These are phyloP conservation scores for Drosophila mayri DNA, from an alignment of 1,140 invertebrate genomes.

Conservation along the genomic window DNA sequence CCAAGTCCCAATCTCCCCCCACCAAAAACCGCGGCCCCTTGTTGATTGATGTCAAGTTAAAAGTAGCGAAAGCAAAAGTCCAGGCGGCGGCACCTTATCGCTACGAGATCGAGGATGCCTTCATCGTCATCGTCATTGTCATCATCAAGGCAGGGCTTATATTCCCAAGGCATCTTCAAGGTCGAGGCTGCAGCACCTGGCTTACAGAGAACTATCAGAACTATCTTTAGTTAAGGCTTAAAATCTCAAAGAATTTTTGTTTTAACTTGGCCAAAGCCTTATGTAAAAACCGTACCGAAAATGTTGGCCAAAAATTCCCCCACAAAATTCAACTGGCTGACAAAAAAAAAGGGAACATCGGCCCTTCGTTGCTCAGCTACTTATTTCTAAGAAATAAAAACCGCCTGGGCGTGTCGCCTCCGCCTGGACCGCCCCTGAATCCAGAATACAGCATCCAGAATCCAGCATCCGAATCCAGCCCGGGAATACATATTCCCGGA, in stretches of 20 bases:
- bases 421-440: constrained; percentile 63
- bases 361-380: constrained; percentile 50
- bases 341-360: constrained; percentile 31
- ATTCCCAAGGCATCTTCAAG: constrained; percentile 32
- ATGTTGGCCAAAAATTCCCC: neutral
- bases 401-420: constrained; percentile 74
- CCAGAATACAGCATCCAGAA: constrained; percentile 12
- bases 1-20: neutral
- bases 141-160: constrained; percentile 4
- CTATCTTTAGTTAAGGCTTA: neutral
- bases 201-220: neutral
- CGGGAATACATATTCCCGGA: constrained; percentile 11
- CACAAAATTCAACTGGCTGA: constrained; percentile 23
- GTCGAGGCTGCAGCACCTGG: constrained; percentile 8
- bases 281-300: neutral
- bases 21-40: neutral
- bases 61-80: constrained; percentile 61
- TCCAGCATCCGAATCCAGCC: constrained; percentile 6
- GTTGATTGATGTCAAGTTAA: constrained; percentile 76
- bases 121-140: constrained; percentile 27
- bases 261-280: neutral
- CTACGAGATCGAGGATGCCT: constrained; percentile 41
- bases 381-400: constrained; percentile 82
- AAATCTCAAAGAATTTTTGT: neutral
- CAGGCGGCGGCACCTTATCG: constrained; percentile 49